Evolutionary conservation across 1,140 invertebrate species (phyloP).

Genomic region (Adoxophyes honmai): DNA sequence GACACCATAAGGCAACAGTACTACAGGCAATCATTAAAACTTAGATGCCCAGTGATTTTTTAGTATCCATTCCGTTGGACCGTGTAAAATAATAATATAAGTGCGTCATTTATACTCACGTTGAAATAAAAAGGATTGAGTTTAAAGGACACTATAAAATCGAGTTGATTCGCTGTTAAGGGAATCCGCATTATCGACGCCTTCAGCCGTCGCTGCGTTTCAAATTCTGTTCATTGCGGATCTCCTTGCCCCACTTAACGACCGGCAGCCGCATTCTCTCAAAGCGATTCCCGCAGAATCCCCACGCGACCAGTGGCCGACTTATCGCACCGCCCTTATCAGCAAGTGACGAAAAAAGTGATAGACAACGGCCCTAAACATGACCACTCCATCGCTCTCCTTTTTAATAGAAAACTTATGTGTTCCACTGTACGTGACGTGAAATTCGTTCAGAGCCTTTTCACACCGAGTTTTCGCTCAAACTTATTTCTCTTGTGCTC

Average conservation of each 20-base stretch:
- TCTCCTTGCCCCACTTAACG: background rate
- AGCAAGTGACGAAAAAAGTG: background rate
- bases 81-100: too few relatives aligned
- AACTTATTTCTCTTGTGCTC: background rate
- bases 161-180: too few relatives aligned
- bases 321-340: background rate
- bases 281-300: too few relatives aligned
- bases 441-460: slow-evolving; percentile 1
- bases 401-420: background rate
- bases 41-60: too few relatives aligned
- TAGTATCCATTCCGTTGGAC: too few relatives aligned
- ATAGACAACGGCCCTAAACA: background rate
- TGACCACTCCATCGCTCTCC: background rate
- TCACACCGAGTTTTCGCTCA: background rate
- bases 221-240: background rate
- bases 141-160: too few relatives aligned
- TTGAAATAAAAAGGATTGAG: too few relatives aligned
- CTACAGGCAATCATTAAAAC: too few relatives aligned
- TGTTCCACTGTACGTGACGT: slow-evolving; percentile 4
- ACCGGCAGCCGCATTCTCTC: background rate
- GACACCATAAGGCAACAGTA: too few relatives aligned
- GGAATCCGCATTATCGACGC: background rate
- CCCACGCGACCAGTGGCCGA: too few relatives aligned
- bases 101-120: too few relatives aligned
- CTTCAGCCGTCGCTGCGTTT: background rate